phyloP scores from a whole-genome alignment of 2,113 vertebrate genomes.

The Hiodon tergisus region DNA sequence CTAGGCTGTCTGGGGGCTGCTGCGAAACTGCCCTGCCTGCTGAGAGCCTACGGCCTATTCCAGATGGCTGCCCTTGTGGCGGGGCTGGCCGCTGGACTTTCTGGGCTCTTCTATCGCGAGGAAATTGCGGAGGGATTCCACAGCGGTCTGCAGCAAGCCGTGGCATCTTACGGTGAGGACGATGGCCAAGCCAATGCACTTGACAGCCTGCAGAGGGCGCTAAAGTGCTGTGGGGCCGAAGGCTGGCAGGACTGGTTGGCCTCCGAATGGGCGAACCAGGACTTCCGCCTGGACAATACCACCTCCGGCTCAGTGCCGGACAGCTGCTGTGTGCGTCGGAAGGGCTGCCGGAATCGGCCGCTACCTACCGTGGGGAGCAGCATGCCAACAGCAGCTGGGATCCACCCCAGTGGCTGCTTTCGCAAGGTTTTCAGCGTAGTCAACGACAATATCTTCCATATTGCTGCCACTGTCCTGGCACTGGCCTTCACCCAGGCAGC shows the following conservation, averaged over 20 bases:
- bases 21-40: conserved; percentile 69
- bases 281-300: conserved; percentile 47
- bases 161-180: conserved; percentile 68
- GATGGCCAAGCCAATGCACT: conserved; percentile 69
- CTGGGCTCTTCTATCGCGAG: conserved; percentile 70
- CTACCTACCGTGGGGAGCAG: conserved; percentile 41
- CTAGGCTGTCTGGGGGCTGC: conserved; percentile 78
- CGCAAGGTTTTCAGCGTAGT: conserved; percentile 70
- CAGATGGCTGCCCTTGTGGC: conserved; percentile 65
- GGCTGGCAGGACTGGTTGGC: conserved; percentile 77
- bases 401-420: conserved; percentile 74
- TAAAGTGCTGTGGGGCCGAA: conserved; percentile 76
- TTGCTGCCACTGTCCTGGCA: conserved; percentile 72
- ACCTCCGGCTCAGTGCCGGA: conserved; percentile 66
- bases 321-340: conserved; percentile 73
- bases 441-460: conserved; percentile 72
- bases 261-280: conserved; percentile 69
- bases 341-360: conserved; percentile 65
- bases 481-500: conserved; percentile 68
- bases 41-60: conserved; percentile 70
- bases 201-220: conserved; percentile 69
- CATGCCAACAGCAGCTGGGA: conserved; percentile 33
- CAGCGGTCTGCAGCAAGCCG: conserved; percentile 66
- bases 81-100: conserved; percentile 70
- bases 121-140: conserved; percentile 73